Evolutionary conservation across 2,888 invertebrate genomes (phyloP).

Genomic region (Caenorhabditis zanzibari): DNA sequence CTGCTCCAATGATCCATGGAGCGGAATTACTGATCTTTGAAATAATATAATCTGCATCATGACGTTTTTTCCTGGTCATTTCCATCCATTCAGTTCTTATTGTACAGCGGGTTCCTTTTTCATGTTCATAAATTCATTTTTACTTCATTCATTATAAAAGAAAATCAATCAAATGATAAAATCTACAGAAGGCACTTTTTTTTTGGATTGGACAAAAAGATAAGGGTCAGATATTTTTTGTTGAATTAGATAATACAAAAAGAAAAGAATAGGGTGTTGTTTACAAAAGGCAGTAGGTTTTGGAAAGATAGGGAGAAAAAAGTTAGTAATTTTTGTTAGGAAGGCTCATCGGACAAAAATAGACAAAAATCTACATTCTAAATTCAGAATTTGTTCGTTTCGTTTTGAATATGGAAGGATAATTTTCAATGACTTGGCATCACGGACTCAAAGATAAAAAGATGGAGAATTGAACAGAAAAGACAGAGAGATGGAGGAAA

Average conservation of each 20-base stretch:
- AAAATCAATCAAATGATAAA: conserved; percentile 18
- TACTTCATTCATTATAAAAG: conserved; percentile 40
- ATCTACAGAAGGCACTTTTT: conserved; percentile 27
- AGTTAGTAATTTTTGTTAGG: not conserved
- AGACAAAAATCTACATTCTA: conserved; percentile 31
- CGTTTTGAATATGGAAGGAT: conserved; percentile 62
- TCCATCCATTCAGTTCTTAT: conserved; percentile 33
- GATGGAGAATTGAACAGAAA: conserved; percentile 26
- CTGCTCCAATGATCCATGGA: conserved; percentile 72
- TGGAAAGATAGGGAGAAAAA: conserved; percentile 31
- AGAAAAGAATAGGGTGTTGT: not conserved
- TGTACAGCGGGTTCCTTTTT: conserved; percentile 48
- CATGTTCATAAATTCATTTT: conserved; percentile 32
- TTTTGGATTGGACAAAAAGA: conserved; percentile 15
- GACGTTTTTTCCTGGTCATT: conserved; percentile 36
- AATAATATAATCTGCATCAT: conserved; percentile 8
- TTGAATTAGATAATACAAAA: conserved; percentile 27
- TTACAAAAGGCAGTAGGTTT: conserved; percentile 57
- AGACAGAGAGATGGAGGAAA: conserved; percentile 21
- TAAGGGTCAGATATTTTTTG: conserved; percentile 12
- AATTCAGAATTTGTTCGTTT: conserved; percentile 56
- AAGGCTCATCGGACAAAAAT: not conserved
- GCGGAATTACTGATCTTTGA: conserved; percentile 72
- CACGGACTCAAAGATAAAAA: conserved; percentile 58
- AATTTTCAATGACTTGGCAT: conserved; percentile 65